These are phyloP conservation scores for Lasius platythorax DNA, from an alignment of 2,888 invertebrate species.

Conservation along the genomic window DNA sequence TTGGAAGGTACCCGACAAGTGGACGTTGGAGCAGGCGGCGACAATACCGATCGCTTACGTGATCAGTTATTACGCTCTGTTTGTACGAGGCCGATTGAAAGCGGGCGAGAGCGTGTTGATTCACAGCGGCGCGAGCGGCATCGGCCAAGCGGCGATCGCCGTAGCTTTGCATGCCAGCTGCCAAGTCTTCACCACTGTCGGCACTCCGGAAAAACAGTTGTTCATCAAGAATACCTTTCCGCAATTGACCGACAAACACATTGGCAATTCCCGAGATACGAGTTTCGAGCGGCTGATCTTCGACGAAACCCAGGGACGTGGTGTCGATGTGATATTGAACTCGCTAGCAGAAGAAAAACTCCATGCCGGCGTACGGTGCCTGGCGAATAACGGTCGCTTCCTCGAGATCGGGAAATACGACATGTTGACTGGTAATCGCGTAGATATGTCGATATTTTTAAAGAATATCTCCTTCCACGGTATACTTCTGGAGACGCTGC, in stretches of 20 bases:
- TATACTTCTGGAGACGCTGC: constrained; percentile 97
- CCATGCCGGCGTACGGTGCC: constrained; percentile 96
- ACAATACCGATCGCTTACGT: constrained; percentile 98
- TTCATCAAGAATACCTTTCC: constrained; percentile 96
- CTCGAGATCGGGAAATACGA: constrained; percentile 99
- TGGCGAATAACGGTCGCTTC: constrained; percentile 97
- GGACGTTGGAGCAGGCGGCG: constrained; percentile 96
- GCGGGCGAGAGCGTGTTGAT: constrained; percentile 95
- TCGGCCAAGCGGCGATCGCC: constrained; percentile 98
- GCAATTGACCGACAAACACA: constrained; percentile 91
- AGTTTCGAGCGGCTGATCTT: constrained; percentile 97
- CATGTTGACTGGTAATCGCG: constrained; percentile 94
- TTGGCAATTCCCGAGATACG: constrained; percentile 96
- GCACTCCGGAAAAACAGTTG: constrained; percentile 94
- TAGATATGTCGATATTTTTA: constrained; percentile 98
- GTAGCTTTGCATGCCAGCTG: constrained; percentile 96
- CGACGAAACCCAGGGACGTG: constrained; percentile 94
- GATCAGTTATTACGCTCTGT: constrained; percentile 96
- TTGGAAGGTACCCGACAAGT: constrained; percentile 95
- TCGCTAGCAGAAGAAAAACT: constrained; percentile 98
- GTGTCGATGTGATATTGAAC: constrained; percentile 98
- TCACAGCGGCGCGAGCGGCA: constrained; percentile 98
- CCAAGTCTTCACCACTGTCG: constrained; percentile 96
- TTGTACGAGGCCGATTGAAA: constrained; percentile 94
- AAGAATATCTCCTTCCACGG: constrained; percentile 99